Evolutionary conservation across 2,113 vertebrate species (phyloP).

Genomic region (Pipa parva): DNA sequence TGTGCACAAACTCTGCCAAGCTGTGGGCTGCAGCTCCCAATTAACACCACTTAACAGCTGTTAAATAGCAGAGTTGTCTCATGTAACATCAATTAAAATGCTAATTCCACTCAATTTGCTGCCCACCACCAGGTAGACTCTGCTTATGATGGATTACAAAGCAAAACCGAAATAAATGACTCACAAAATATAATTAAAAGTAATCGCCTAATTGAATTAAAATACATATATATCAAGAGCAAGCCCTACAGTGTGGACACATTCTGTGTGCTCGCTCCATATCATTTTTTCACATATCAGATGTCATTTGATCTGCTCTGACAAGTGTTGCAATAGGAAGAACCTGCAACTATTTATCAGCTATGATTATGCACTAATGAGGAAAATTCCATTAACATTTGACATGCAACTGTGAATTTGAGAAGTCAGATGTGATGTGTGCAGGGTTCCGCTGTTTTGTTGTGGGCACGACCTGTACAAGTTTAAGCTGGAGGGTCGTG

Average conservation of each 20-base stretch:
- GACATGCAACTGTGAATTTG: too few species aligned
- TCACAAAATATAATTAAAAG: constrained; percentile 31
- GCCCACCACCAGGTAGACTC: constrained; percentile 40
- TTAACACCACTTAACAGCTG: constrained; percentile 43
- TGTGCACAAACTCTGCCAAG: constrained; percentile 42
- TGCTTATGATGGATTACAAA: constrained; percentile 36
- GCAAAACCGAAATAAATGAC: constrained; percentile 41
- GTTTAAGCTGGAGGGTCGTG: too few species aligned
- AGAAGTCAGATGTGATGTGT: too few species aligned
- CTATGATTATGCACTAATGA: too few species aligned
- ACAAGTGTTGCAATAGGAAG: neutral
- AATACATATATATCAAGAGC: constrained; percentile 16
- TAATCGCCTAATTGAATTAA: constrained; percentile 26
- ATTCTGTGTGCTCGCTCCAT: neutral
- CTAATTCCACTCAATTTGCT: constrained; percentile 41
- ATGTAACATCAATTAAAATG: constrained; percentile 44
- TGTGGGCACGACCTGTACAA: too few species aligned
- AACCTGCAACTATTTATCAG: too few species aligned
- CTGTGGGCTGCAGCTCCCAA: constrained; percentile 40
- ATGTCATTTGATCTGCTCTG: neutral
- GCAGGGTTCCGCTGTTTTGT: too few species aligned
- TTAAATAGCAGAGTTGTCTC: constrained; percentile 42
- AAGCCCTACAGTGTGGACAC: neutral
- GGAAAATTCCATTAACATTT: too few species aligned
- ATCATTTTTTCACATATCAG: neutral